Percentiles rank a stretch among this genome's conserved stretches.
Evolutionary conservation across 2,888 invertebrate genomes (phyloP).

Genomic region (Caenorhabditis sinica): DNA sequence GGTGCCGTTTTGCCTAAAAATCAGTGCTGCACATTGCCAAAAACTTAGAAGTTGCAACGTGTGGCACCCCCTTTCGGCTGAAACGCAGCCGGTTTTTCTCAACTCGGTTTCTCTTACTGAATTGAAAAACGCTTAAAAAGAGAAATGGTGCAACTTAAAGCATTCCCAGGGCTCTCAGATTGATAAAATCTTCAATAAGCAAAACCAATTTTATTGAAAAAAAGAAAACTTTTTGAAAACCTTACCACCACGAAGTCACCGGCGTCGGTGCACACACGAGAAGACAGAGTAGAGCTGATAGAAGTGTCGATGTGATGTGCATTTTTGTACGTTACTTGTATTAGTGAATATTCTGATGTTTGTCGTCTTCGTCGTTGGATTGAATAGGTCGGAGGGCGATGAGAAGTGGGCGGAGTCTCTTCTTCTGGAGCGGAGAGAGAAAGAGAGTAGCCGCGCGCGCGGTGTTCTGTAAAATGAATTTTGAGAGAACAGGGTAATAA

Average conservation of each 20-base stretch:
- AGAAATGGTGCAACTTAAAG: too few species aligned
- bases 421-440: too few species aligned
- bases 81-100: too few species aligned
- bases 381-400: background rate
- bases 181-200: too few species aligned
- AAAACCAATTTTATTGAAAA: background rate
- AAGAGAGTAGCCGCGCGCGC: background rate
- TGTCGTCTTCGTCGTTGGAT: background rate
- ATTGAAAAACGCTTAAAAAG: too few species aligned
- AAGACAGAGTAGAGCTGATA: slow-evolving; percentile 8
- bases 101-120: too few species aligned
- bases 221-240: background rate
- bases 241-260: slow-evolving; percentile 45
- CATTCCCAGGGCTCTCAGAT: too few species aligned
- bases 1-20: too few species aligned
- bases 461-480: slow-evolving; percentile 22
- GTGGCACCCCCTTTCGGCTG: too few species aligned
- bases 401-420: slow-evolving; percentile 3
- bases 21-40: too few species aligned
- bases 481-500: background rate
- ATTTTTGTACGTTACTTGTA: slow-evolving; percentile 11
- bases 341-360: background rate
- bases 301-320: background rate
- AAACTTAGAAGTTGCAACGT: too few species aligned
- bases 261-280: slow-evolving; percentile 28